Evolutionary conservation across 2,797 vertebrate species (phyloP).

Genomic region (Pipistrellus pygmaeus): DNA sequence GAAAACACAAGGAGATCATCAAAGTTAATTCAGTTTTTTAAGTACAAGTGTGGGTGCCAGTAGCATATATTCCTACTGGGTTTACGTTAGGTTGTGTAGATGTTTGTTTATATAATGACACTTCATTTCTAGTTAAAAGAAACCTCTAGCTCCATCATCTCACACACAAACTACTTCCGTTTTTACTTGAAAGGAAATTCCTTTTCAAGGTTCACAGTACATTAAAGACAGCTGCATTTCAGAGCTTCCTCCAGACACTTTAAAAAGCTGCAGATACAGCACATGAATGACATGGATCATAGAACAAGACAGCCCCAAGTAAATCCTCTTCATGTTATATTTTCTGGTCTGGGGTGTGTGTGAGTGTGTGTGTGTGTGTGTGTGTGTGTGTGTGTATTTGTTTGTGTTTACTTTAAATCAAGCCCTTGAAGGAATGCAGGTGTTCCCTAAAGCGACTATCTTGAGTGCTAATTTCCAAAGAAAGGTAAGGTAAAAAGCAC

Average conservation of each 20-base stretch:
- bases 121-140: constrained; percentile 70
- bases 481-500: constrained; percentile 22
- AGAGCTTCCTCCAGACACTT: constrained; percentile 71
- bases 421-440: neutral
- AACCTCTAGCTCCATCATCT: constrained; percentile 58
- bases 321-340: neutral
- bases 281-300: constrained; percentile 54
- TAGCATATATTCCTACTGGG: neutral
- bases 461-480: constrained; percentile 60
- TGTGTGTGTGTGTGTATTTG: neutral
- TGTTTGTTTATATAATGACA: constrained; percentile 50
- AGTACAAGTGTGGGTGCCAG: neutral
- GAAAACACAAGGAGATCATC: neutral
- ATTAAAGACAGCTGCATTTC: constrained; percentile 80
- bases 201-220: constrained; percentile 80
- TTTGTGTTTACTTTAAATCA: constrained; percentile 23
- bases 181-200: constrained; percentile 81
- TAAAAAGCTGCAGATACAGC: constrained; percentile 77
- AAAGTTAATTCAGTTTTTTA: constrained; percentile 3
- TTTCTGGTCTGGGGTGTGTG: neutral
- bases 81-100: constrained; percentile 9
- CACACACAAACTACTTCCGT: constrained; percentile 77
- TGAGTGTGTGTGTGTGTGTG: neutral
- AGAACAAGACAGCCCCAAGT: constrained; percentile 10
- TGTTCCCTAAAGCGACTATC: neutral